phyloP scores from a whole-genome alignment of 2,797 vertebrate genomes.

The Xiphorhynchus erythropygius region DNA sequence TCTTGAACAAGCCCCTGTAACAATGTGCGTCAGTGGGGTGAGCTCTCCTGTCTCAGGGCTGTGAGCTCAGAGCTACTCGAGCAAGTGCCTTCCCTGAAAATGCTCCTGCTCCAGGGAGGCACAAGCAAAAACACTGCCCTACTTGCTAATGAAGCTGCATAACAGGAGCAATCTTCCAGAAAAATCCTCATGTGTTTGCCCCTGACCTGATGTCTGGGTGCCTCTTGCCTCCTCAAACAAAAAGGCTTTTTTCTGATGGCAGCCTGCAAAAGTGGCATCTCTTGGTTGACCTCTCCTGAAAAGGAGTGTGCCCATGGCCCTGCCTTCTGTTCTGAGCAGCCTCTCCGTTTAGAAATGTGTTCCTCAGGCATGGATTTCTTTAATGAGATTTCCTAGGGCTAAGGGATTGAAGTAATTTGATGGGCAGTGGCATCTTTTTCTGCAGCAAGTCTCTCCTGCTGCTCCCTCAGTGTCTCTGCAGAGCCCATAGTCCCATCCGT shows the following conservation, averaged over 20 bases:
- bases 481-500: fast-evolving
- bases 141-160: not conserved
- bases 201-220: not conserved
- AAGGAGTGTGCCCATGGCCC: fast-evolving
- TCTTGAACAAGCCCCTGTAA: not conserved
- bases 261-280: not conserved
- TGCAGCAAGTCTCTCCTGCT: not conserved
- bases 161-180: not conserved
- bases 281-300: not conserved
- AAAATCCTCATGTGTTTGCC: fast-evolving
- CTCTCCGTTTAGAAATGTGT: not conserved
- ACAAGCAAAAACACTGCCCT: not conserved
- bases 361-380: not conserved
- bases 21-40: not conserved
- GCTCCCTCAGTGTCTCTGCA: not conserved
- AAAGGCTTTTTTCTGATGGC: not conserved
- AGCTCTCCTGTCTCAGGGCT: not conserved
- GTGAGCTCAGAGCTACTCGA: not conserved
- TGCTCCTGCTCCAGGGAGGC: not conserved
- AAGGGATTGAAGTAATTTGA: not conserved
- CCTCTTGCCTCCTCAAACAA: not conserved
- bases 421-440: not conserved
- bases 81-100: not conserved
- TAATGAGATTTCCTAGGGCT: not conserved
- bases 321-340: not conserved